Evolutionary conservation across 2,797 vertebrate genomes (phyloP), one percentile per base, ranked within the genome.

Genomic region (Pangasius macronema): DNA sequence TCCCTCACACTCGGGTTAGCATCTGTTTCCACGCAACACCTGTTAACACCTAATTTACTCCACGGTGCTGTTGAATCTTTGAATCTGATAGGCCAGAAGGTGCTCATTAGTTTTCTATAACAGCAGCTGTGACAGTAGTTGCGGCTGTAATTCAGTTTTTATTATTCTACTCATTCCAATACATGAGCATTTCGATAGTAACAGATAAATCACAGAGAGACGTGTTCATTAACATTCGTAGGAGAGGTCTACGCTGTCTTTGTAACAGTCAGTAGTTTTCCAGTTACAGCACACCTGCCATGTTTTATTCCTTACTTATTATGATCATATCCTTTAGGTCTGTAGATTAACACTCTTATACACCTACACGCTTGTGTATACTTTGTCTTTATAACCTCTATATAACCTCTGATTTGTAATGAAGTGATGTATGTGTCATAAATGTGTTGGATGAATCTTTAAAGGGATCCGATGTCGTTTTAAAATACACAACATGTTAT

Each of bases 1-100:
- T 97, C 93, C 98, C 98, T 89, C 96, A 98, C 88, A 96, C 96
- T 51, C 96, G 98, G 96, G 98, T 99, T 57, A 79, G 86, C 70
- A 53, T 86, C 57, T 30, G 13, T 61, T 51, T 63, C 22, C 13
- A 81, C 7, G 36, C n/a, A 59, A 36, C 30, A 33, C 68, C 6
- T 14, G 1, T 49, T 79, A 42, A 80, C 22, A 49, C 59, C 59
- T 61, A 18, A 46, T 61, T 82, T n/a, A 82, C 46, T 16, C 24
- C 13, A 27, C 22, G 46, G 14, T 46, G 24, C 79, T 81, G 57
- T 27, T 30, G 39, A 65, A 65, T 65, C 27, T 16, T 82, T 49
- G 24, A 79, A 79, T 57, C 30, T 80, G 77, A 80, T 57, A 24
- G 76, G 76, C 3, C 27, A n/a, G 3, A n/a, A 63, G 20, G 16